A percentile compares a stretch with the other conserved stretches of the same genome.
These are phyloP conservation scores for Parauchenoglanis ngamensis DNA, from an alignment of 2,797 vertebrate genomes.

Conservation along the genomic window DNA sequence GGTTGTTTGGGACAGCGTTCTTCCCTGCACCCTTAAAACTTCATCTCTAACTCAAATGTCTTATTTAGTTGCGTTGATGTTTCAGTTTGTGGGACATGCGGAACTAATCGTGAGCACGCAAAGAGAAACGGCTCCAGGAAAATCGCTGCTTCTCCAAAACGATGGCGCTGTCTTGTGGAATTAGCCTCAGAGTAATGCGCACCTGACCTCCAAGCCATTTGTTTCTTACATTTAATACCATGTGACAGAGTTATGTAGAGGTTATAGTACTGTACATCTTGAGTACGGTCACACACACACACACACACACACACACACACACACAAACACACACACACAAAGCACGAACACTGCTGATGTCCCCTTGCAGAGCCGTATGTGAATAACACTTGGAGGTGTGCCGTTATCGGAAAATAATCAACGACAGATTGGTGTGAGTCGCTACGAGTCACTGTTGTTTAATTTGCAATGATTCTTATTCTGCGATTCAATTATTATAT, in stretches of 20 bases:
- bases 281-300: background rate
- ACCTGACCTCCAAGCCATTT: slow-evolving; percentile 10
- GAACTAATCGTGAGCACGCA: background rate
- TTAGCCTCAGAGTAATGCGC: background rate
- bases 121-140: background rate
- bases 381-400: too few species aligned
- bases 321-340: background rate
- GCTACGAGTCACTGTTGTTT: too few species aligned
- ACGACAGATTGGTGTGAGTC: too few species aligned
- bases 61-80: background rate
- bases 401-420: too few species aligned
- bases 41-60: slow-evolving; percentile 25
- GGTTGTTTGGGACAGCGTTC: background rate
- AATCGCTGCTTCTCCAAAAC: background rate
- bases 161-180: background rate
- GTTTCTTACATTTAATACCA: slow-evolving; percentile 26
- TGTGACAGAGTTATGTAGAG: slow-evolving; percentile 20
- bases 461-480: too few species aligned
- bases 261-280: background rate
- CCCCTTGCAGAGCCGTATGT: too few species aligned
- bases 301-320: background rate
- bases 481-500: too few species aligned
- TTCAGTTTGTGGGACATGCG: background rate
- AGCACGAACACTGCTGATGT: background rate
- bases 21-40: background rate